phyloP scores from a whole-genome alignment of 2,888 invertebrate genomes.

The Ptycholaimellus sp. region DNA sequence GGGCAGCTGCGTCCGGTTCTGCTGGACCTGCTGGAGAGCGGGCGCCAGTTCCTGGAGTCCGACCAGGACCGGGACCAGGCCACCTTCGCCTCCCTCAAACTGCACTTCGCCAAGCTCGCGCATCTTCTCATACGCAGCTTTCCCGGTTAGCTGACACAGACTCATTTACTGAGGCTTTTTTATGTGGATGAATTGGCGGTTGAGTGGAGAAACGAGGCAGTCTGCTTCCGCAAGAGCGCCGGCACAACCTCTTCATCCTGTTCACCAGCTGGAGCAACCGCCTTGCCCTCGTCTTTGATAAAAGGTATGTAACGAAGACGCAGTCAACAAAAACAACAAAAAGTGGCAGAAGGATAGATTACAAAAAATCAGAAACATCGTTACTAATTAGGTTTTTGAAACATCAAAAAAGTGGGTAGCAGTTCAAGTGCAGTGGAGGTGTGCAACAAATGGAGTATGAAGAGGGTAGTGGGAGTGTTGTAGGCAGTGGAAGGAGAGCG shows the following conservation, averaged over 20 bases:
- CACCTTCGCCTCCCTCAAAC: conserved; percentile 55
- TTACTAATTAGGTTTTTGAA: conserved; percentile 8
- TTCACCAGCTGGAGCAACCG: conserved; percentile 75
- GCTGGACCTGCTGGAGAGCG: conserved; percentile 82
- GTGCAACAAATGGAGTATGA: background rate
- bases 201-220: conserved; percentile 63
- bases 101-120: conserved; percentile 79
- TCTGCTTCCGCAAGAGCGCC: conserved; percentile 57
- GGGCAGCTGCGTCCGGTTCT: conserved; percentile 61
- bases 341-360: too few relatives aligned
- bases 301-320: too few relatives aligned
- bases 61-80: conserved; percentile 78
- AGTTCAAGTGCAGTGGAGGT: background rate
- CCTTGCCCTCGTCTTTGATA: conserved; percentile 36
- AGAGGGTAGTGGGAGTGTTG: too few relatives aligned
- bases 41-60: conserved; percentile 61
- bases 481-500: too few relatives aligned
- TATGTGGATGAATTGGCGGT: too few relatives aligned
- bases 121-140: conserved; percentile 77
- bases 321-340: too few relatives aligned
- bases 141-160: conserved; percentile 37
- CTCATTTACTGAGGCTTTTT: background rate
- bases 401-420: background rate
- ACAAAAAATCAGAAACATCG: too few relatives aligned
- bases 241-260: conserved; percentile 61